A percentile compares a stretch with the other conserved stretches of the same genome.
These are phyloP conservation scores for Octonoba sinensis DNA, from an alignment of 2,888 invertebrate species.

Conservation along the genomic window DNA sequence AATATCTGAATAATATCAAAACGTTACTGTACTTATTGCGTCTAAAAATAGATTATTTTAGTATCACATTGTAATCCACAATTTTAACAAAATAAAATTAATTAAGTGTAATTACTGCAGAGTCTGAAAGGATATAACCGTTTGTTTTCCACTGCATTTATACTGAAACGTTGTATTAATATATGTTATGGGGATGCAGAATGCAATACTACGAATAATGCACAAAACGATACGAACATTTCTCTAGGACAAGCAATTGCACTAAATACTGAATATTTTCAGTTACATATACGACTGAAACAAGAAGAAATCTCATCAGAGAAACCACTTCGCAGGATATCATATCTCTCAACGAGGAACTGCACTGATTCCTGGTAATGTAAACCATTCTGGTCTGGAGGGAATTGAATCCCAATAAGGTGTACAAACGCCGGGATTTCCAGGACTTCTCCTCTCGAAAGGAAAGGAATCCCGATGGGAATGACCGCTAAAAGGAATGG, in stretches of 20 bases:
- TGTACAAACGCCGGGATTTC: conserved; percentile 29
- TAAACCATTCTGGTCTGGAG: conserved; percentile 17
- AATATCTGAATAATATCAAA: no score
- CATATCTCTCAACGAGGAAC: not conserved
- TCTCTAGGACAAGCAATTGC: not conserved
- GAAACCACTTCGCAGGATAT: not conserved
- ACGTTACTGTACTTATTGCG: no score
- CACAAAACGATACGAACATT: not conserved
- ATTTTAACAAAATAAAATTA: no score
- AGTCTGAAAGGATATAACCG: no score
- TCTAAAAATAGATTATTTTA: no score
- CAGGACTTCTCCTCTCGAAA: not conserved
- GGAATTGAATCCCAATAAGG: conserved; percentile 24
- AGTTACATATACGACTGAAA: not conserved
- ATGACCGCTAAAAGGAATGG: conserved; percentile 45
- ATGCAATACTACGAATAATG: no score
- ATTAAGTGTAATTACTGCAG: no score
- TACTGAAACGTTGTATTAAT: no score
- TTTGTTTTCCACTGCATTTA: no score
- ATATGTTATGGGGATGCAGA: no score
- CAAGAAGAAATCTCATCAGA: not conserved
- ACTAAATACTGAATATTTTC: not conserved
- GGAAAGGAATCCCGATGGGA: conserved; percentile 20
- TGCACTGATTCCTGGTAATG: conserved; percentile 9
- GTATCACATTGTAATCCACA: no score